These are phyloP conservation scores for Drosophila setifemur DNA, from an alignment of 1,140 invertebrate species.

Conservation along the genomic window DNA sequence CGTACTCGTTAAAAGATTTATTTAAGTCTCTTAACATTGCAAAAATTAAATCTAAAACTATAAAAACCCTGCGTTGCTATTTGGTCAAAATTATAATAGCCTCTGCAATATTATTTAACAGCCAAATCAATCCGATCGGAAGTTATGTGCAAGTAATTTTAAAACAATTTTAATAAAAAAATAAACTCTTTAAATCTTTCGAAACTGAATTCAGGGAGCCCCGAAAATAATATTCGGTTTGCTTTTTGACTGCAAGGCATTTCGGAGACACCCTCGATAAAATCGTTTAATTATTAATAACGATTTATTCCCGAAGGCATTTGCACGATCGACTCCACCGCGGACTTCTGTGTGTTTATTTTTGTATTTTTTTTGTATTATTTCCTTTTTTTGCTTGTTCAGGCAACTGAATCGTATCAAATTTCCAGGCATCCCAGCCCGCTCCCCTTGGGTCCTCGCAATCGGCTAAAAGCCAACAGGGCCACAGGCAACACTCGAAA, in stretches of 20 bases:
- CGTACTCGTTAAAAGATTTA: too few species aligned
- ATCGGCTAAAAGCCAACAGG: conserved; percentile 41
- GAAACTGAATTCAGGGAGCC: too few species aligned
- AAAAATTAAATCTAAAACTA: too few species aligned
- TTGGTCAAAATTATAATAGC: too few species aligned
- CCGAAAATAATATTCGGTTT: too few species aligned
- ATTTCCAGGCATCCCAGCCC: conserved; percentile 42
- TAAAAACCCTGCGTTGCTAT: too few species aligned
- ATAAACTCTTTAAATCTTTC: too few species aligned
- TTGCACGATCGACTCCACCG: conserved; percentile 25
- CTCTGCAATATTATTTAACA: too few species aligned
- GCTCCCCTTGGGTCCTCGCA: conserved; percentile 1
- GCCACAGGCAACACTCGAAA: conserved; percentile 58
- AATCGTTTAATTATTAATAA: neutral
- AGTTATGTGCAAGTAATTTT: too few species aligned
- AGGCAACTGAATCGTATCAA: conserved; percentile 58
- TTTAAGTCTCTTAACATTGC: too few species aligned
- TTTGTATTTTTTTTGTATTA: neutral
- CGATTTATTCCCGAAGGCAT: neutral
- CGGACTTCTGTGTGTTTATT: conserved; percentile 18
- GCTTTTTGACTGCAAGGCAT: neutral
- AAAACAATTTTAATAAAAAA: too few species aligned
- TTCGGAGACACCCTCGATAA: neutral
- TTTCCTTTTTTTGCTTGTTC: conserved; percentile 21
- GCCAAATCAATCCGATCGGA: too few species aligned